phyloP scores from a whole-genome alignment of 92 coral and sea anemone species.

The Epizoanthus fatuus region DNA sequence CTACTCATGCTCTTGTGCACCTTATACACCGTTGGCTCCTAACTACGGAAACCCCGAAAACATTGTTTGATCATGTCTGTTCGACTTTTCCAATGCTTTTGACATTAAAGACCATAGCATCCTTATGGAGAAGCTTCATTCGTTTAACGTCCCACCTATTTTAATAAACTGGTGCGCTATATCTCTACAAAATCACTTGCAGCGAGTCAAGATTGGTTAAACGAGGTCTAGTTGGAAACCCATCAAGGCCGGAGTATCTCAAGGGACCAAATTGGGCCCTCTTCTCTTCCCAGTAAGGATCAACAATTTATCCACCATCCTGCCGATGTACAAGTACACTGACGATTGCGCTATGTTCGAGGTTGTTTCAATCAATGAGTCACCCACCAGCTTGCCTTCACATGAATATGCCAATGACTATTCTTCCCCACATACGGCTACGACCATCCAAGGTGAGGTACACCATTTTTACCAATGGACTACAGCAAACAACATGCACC shows the following conservation, averaged over 20 bases:
- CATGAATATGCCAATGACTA: background rate
- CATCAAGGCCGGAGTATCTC: constrained; percentile 46
- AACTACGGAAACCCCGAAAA: too few relatives aligned
- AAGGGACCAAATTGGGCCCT: constrained; percentile 35
- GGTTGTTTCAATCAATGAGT: constrained; percentile 17
- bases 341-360: constrained; percentile 29
- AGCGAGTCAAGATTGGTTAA: constrained; percentile 28
- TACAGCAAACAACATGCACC: constrained; percentile 36
- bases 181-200: background rate
- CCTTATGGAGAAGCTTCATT: too few relatives aligned
- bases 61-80: too few relatives aligned
- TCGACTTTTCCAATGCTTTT: too few relatives aligned
- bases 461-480: constrained; percentile 4
- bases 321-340: constrained; percentile 25
- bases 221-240: background rate
- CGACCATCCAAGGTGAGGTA: constrained; percentile 10
- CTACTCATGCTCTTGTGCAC: too few relatives aligned
- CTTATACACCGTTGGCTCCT: too few relatives aligned
- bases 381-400: background rate
- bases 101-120: too few relatives aligned
- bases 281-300: constrained; percentile 32
- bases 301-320: constrained; percentile 1
- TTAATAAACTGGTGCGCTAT: constrained; percentile 20
- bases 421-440: background rate
- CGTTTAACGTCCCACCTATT: background rate